Base-by-base conservation (phyloP, 2,113 vertebrate genomes). In the Nothobranchius furzeri region DNA sequence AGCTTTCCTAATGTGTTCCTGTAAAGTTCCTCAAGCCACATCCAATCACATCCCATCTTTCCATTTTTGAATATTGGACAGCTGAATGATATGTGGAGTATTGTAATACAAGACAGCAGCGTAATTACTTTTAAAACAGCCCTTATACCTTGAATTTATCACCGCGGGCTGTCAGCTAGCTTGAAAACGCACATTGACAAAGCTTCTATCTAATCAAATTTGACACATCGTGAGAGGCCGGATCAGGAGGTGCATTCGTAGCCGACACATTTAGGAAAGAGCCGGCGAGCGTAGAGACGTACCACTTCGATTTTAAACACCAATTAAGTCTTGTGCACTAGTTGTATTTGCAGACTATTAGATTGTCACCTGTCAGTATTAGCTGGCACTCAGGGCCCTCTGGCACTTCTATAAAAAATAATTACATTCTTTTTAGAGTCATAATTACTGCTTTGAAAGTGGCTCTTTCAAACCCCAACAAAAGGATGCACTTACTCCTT, bases 301-400 rank as follows among this genome's bases (percentile, higher is more conserved):
- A 72, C 72, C 64, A 64, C 71, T 81, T 85, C 73, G 40, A 47
- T 69, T 83, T 84, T 71, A 90, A 87, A 83, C 57, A 72, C 79
- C 83, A 88, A 87, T 90, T 89, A 85, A 79, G 60, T 61, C 48
- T 60, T 50, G n/a, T 66, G 68, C 77, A 35, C 68, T 45, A 46
- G 55, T 75, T 76, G 52, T 69, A 80, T 84, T 70, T 81, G 57
- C 45, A 56, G 71, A 74, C 71, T 77, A 85, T 86, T 87, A 80
- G 84, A 91, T 88, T 85, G 88, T 88, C 87, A 86, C 70, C 82
- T 82, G 70, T 88, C 85, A 82, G 74, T 80, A 82, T 85, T 79
- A 87, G 49, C 58, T 72, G 80, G 68, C 64, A 71, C 77, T 73
- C 47, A 7, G 58, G 73, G 72, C 75, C 83, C 76, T 73, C 75